Conservation (phyloP, 2,113 vertebrate genomes). For the Petaurus breviceps region DNA sequence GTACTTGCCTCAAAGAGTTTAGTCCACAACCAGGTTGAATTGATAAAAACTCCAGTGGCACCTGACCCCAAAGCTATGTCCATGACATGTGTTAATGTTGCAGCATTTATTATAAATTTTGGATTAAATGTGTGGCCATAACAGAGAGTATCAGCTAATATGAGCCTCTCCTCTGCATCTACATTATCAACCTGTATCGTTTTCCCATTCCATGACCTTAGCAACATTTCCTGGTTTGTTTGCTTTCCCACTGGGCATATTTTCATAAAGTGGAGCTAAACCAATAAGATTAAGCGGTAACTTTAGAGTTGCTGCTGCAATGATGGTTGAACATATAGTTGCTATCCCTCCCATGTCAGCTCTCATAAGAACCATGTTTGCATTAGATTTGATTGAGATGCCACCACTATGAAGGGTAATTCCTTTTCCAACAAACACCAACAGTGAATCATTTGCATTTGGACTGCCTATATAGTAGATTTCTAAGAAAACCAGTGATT, state of each 20-base stretch:
- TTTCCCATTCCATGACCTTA: slow-evolving; percentile 93
- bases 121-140: slow-evolving; percentile 94
- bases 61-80: slow-evolving; percentile 85
- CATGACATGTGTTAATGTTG: slow-evolving; percentile 92
- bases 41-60: slow-evolving; percentile 95
- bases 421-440: slow-evolving; percentile 96
- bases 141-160: slow-evolving; percentile 95
- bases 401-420: slow-evolving; percentile 98
- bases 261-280: slow-evolving; percentile 97
- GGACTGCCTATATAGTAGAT: slow-evolving; percentile 92
- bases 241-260: slow-evolving; percentile 96
- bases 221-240: slow-evolving; percentile 97
- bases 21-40: slow-evolving; percentile 95
- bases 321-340: slow-evolving; percentile 92
- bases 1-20: slow-evolving; percentile 90
- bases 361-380: slow-evolving; percentile 96
- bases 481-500: slow-evolving; percentile 96
- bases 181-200: slow-evolving; percentile 99
- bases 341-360: slow-evolving; percentile 98
- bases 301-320: slow-evolving; percentile 92
- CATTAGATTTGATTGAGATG: slow-evolving; percentile 95
- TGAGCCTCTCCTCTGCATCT: slow-evolving; percentile 94
- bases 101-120: slow-evolving; percentile 92
- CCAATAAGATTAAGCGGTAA: slow-evolving; percentile 94
- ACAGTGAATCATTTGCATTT: slow-evolving; percentile 82